Percentiles rank a stretch among this genome's conserved stretches.
phyloP scores from a whole-genome alignment of 1,140 invertebrate genomes.

The Drosophila truncata region DNA sequence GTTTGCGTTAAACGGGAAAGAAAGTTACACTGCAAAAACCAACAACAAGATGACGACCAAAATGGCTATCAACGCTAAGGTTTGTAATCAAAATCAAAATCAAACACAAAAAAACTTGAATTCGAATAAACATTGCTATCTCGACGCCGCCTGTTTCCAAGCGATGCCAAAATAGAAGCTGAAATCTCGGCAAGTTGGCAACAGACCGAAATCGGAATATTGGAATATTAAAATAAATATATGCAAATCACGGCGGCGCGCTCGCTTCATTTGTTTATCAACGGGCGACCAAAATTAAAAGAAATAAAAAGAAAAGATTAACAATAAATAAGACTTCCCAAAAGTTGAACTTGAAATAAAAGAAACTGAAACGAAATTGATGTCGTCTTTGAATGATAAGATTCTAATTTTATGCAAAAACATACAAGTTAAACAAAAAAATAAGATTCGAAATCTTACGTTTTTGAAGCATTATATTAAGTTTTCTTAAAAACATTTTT shows the following conservation, averaged over 20 bases:
- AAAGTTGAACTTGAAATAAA: slow-evolving; percentile 10
- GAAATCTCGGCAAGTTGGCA: slow-evolving; percentile 40
- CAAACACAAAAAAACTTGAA: too few species aligned
- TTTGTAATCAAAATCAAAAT: slow-evolving; percentile 45
- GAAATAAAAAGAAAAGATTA: background rate
- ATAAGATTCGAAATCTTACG: too few species aligned
- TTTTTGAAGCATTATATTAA: too few species aligned
- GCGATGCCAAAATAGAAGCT: slow-evolving; percentile 6
- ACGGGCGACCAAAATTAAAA: slow-evolving; percentile 3
- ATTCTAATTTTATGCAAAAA: background rate
- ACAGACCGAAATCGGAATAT: slow-evolving; percentile 34
- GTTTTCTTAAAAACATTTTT: too few species aligned
- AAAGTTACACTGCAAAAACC: slow-evolving; percentile 20
- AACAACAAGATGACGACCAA: slow-evolving; percentile 70
- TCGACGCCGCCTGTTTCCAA: slow-evolving; percentile 3
- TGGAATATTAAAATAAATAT: slow-evolving; percentile 10
- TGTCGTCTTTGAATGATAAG: background rate
- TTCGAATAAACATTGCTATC: background rate
- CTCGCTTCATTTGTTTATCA: slow-evolving; percentile 26
- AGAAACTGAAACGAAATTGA: background rate
- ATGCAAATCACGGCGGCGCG: slow-evolving; percentile 13
- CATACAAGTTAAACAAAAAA: background rate
- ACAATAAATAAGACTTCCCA: background rate
- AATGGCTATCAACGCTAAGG: slow-evolving; percentile 83
- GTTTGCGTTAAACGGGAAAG: slow-evolving; percentile 12